Percentiles rank a stretch among this genome's conserved stretches.
Conservation (phyloP, 53 echinoderm and acorn worm genomes). For the Apostichopus leukothele region DNA sequence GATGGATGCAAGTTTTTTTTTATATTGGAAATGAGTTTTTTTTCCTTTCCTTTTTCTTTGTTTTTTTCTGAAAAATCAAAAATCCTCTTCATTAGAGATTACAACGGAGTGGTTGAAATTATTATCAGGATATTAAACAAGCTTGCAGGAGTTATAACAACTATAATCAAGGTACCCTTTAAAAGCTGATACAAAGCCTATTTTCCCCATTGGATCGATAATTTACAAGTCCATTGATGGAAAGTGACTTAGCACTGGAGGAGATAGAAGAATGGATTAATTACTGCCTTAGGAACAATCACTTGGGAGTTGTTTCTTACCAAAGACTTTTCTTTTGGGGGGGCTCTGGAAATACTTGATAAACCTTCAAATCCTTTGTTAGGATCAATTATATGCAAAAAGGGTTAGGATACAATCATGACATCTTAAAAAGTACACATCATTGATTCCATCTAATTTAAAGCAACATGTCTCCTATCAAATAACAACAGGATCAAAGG, state of each 20-base stretch:
- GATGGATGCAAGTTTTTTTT: not conserved
- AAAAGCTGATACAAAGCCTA: conserved; percentile 1
- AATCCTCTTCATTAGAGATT: not conserved
- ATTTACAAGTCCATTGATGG: conserved; percentile 43
- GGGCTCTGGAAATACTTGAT: not conserved
- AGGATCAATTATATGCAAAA: conserved; percentile 41
- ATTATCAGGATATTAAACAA: conserved; percentile 4
- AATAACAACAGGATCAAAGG: too few relatives aligned
- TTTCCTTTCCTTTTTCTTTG: not conserved
- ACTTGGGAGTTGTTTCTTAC: conserved; percentile 41
- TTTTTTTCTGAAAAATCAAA: not conserved
- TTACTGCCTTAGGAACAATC: conserved; percentile 36
- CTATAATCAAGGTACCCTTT: conserved; percentile 5
- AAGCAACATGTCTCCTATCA: not conserved
- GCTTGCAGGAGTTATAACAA: not conserved
- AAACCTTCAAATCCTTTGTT: conserved; percentile 17
- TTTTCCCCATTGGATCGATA: conserved; percentile 18
- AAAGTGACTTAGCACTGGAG: conserved; percentile 38
- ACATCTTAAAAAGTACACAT: conserved; percentile 15
- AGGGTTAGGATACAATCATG: conserved; percentile 20
- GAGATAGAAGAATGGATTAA: conserved; percentile 46
- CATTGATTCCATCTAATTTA: conserved; percentile 5
- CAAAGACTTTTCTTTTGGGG: not conserved
- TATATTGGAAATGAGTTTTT: not conserved
- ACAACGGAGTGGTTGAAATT: not conserved